Evolutionary conservation across 1,140 invertebrate genomes (phyloP).

Genomic region (Musca domestica): DNA sequence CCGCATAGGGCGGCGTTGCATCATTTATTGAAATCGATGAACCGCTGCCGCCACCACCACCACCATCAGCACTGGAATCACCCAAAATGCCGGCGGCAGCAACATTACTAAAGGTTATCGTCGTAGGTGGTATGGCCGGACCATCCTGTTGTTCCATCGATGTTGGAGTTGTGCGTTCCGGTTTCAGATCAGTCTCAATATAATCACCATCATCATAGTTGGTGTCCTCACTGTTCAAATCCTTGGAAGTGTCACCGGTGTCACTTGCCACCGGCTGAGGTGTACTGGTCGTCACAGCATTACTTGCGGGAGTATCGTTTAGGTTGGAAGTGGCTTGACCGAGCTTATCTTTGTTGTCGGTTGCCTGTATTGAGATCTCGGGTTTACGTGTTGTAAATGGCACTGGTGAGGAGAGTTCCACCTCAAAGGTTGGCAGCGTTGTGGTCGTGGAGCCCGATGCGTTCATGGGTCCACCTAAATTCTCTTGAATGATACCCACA

Average conservation of each 20-base stretch:
- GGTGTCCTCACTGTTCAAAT: conserved; percentile 29
- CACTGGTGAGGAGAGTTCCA: conserved; percentile 28
- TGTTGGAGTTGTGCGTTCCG: conserved; percentile 36
- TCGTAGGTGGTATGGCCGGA: conserved; percentile 45
- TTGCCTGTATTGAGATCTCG: background rate
- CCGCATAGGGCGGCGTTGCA: conserved; percentile 48
- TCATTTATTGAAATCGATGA: conserved; percentile 26
- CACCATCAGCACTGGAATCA: conserved; percentile 28
- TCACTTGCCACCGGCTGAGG: no score
- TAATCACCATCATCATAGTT: conserved; percentile 19
- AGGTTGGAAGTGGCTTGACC: no score
- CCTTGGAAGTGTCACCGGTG: conserved; percentile 23
- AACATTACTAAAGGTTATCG: conserved; percentile 45
- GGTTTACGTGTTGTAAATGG: conserved; percentile 28
- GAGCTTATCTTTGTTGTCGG: background rate
- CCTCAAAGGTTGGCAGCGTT: background rate
- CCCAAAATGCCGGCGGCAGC: conserved; percentile 36
- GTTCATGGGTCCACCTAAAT: background rate
- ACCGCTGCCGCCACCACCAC: no score
- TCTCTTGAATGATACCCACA: conserved; percentile 7
- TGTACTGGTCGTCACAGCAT: no score
- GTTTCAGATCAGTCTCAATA: conserved; percentile 11
- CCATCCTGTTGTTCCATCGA: conserved; percentile 52
- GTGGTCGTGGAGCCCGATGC: background rate
- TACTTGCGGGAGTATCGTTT: background rate